Evolutionary conservation across 2,888 invertebrate species (phyloP).

Genomic region (Platycheirus albimanus): DNA sequence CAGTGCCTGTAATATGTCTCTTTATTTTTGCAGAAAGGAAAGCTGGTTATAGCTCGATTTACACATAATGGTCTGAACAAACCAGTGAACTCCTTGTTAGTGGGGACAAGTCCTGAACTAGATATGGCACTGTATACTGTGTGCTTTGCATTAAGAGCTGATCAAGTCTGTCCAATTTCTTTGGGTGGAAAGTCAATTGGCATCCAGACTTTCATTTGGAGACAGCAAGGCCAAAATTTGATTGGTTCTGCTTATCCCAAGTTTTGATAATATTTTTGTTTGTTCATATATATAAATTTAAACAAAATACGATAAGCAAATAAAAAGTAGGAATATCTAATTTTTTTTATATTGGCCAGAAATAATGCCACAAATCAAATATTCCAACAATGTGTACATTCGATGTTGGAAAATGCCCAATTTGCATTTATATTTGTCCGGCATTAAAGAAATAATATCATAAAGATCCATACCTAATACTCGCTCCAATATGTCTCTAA

Average conservation of each 20-base stretch:
- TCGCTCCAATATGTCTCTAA: no score
- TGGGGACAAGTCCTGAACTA: slow-evolving; percentile 95
- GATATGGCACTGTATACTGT: slow-evolving; percentile 95
- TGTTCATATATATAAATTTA: no score
- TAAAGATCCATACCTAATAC: no score
- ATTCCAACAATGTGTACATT: no score
- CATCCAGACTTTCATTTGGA: slow-evolving; percentile 89
- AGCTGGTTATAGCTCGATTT: slow-evolving; percentile 88
- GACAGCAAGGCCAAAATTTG: slow-evolving; percentile 89
- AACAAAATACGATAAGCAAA: no score
- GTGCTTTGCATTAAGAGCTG: slow-evolving; percentile 91
- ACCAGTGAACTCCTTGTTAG: slow-evolving; percentile 90
- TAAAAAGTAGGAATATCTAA: no score
- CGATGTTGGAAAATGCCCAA: no score
- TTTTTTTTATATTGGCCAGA: no score
- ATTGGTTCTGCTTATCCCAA: slow-evolving; percentile 93
- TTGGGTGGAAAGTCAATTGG: slow-evolving; percentile 88
- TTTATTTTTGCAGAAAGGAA: slow-evolving; percentile 86
- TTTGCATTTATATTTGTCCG: no score
- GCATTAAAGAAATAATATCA: no score
- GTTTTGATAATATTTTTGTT: no score
- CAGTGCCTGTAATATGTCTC: not conserved
- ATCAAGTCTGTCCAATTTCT: slow-evolving; percentile 88
- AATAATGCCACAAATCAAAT: no score
- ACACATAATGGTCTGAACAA: slow-evolving; percentile 88